These are phyloP conservation scores for Seladonia tumulorum DNA, from an alignment of 2,888 invertebrate species.

Conservation along the genomic window DNA sequence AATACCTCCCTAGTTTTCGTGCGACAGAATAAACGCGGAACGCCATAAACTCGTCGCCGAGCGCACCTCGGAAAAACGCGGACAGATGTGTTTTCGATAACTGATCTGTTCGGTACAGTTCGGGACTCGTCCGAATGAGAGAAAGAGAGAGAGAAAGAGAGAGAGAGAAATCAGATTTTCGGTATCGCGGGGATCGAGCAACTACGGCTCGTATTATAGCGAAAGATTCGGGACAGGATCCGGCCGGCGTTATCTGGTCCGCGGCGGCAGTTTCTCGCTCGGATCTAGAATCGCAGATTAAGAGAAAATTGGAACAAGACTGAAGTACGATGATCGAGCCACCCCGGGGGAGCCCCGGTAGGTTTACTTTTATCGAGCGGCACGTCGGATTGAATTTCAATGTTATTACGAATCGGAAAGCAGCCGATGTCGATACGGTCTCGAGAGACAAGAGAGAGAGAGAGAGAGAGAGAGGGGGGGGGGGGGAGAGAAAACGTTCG, in stretches of 20 bases:
- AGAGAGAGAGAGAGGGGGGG: no score
- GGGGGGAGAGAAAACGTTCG: neutral
- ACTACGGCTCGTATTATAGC: constrained; percentile 22
- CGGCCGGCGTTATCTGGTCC: constrained; percentile 21
- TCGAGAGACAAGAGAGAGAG: neutral
- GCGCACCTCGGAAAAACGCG: neutral
- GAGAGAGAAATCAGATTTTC: neutral
- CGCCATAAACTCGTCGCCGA: neutral
- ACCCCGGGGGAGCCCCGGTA: constrained; percentile 25
- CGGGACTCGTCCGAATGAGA: neutral
- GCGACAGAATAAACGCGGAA: neutral
- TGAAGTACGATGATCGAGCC: constrained; percentile 58
- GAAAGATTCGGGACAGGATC: constrained; percentile 24
- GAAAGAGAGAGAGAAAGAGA: neutral
- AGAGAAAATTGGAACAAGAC: constrained; percentile 64
- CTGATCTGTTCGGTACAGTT: neutral
- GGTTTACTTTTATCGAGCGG: constrained; percentile 63
- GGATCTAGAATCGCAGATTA: constrained; percentile 61
- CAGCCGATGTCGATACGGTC: constrained; percentile 14
- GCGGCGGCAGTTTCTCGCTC: constrained; percentile 25
- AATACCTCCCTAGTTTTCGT: no score
- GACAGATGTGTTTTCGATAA: neutral
- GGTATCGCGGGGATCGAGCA: constrained; percentile 26
- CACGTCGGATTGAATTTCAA: constrained; percentile 69
- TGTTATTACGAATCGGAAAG: constrained; percentile 62